These are phyloP conservation scores for Chelmon rostratus DNA, from an alignment of 2,797 vertebrate genomes.

Conservation along the genomic window DNA sequence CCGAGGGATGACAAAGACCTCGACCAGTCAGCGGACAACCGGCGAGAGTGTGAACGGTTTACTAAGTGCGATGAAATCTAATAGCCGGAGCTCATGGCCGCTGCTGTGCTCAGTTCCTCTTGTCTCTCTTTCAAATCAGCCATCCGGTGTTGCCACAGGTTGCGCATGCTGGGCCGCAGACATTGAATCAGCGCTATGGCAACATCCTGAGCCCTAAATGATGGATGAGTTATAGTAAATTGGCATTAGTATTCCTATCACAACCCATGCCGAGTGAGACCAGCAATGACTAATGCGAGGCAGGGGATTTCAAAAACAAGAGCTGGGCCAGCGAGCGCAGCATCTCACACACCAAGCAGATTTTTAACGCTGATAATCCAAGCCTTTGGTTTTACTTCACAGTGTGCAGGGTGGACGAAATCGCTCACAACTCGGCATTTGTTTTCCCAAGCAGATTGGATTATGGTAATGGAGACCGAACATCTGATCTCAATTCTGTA, in stretches of 20 bases:
- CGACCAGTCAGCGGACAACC: slow-evolving; percentile 12
- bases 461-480: slow-evolving; percentile 62
- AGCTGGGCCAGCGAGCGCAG: slow-evolving; percentile 33
- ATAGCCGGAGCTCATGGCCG: slow-evolving; percentile 31
- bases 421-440: slow-evolving; percentile 48
- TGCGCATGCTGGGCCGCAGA: slow-evolving; percentile 45
- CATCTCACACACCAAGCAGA: slow-evolving; percentile 34
- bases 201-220: slow-evolving; percentile 61
- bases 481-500: slow-evolving; percentile 74
- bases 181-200: slow-evolving; percentile 66
- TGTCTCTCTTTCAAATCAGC: slow-evolving; percentile 39
- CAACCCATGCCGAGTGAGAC: slow-evolving; percentile 38
- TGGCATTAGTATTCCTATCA: slow-evolving; percentile 71
- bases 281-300: slow-evolving; percentile 57
- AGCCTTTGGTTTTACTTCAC: slow-evolving; percentile 53
- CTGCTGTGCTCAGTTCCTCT: slow-evolving; percentile 18
- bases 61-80: slow-evolving; percentile 65
- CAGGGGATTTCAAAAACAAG: slow-evolving; percentile 58
- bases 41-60: slow-evolving; percentile 53
- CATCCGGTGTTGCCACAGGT: slow-evolving; percentile 58
- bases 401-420: slow-evolving; percentile 47
- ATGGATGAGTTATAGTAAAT: slow-evolving; percentile 58
- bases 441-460: slow-evolving; percentile 69
- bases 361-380: slow-evolving; percentile 55
- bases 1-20: slow-evolving; percentile 63